phyloP scores from a whole-genome alignment of 2,888 invertebrate genomes.

The Volucella inflata region DNA sequence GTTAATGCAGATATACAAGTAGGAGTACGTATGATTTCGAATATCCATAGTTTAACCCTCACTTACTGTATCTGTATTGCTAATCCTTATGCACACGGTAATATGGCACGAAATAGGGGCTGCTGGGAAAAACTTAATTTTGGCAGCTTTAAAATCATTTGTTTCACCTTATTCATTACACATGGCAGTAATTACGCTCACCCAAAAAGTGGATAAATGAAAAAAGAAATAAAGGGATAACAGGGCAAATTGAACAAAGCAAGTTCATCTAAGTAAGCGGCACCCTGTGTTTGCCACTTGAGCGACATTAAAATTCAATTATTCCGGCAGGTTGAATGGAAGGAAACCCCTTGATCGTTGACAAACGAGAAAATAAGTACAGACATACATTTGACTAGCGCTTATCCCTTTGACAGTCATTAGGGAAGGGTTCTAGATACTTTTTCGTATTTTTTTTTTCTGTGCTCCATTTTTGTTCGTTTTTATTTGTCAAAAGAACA shows the following conservation, averaged over 20 bases:
- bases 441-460: too few species aligned
- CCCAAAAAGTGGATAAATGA: background rate
- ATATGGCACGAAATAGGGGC: conserved; percentile 11
- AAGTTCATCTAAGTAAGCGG: conserved; percentile 4
- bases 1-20: conserved; percentile 1
- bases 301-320: conserved; percentile 37
- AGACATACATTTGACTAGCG: conserved; percentile 18
- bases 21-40: background rate
- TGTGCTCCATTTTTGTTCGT: too few species aligned
- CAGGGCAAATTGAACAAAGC: conserved; percentile 15
- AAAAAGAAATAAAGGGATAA: background rate
- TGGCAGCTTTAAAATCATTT: conserved; percentile 12
- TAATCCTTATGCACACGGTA: too few species aligned
- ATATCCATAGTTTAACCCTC: background rate
- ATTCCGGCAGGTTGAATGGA: conserved; percentile 33
- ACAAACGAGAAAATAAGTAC: conserved; percentile 41
- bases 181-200: conserved; percentile 1
- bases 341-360: conserved; percentile 20
- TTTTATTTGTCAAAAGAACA: background rate
- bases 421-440: conserved; percentile 6
- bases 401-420: conserved; percentile 18
- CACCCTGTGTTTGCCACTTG: conserved; percentile 13
- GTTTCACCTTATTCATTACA: conserved; percentile 30
- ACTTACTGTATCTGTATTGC: background rate
- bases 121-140: conserved; percentile 11